These are phyloP conservation scores for Propithecus perrieri DNA, from an alignment of 2,797 vertebrate species.

Conservation along the genomic window DNA sequence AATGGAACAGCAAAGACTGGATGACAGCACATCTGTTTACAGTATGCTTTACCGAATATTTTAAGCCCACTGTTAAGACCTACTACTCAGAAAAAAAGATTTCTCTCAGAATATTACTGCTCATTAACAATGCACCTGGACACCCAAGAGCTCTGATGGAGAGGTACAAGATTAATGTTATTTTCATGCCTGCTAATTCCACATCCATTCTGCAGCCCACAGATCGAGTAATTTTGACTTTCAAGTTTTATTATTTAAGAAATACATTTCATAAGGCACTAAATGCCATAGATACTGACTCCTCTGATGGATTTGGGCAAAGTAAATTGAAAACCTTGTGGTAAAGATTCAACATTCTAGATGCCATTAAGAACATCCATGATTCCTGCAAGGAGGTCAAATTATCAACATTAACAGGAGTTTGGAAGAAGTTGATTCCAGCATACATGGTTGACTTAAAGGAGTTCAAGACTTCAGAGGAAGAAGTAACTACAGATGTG, in stretches of 20 bases:
- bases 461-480: neutral
- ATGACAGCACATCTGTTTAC: neutral
- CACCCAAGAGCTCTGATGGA: neutral
- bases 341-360: neutral
- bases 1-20: neutral
- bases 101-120: neutral
- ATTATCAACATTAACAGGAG: neutral
- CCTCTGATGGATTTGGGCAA: neutral
- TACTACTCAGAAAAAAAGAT: neutral
- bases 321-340: neutral
- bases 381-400: neutral
- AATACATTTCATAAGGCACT: neutral
- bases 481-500: neutral
- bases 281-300: neutral
- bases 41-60: neutral
- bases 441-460: neutral
- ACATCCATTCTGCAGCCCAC: neutral
- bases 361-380: neutral
- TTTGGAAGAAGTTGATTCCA: neutral
- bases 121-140: neutral
- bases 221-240: neutral
- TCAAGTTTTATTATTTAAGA: neutral
- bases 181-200: neutral
- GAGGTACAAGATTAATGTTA: neutral
- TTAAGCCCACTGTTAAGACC: neutral